Conservation (phyloP, 2,113 vertebrate genomes). For the Rallus limicola region DNA sequence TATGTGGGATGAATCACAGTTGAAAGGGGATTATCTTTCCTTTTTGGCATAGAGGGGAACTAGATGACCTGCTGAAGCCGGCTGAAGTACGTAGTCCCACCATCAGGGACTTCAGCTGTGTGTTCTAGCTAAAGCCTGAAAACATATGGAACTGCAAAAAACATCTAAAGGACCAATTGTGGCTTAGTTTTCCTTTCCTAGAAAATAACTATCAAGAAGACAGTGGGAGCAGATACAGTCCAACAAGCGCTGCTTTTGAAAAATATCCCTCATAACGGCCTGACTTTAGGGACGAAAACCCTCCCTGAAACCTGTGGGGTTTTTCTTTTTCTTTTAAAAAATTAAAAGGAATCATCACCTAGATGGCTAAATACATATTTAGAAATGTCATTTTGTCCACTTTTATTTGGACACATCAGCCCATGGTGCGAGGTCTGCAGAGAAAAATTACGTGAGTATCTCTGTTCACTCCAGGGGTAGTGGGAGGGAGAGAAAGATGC, state of each 20-base stretch:
- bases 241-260: not conserved
- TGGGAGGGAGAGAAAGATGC: not conserved
- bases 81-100: not conserved
- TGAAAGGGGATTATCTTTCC: conserved; percentile 15
- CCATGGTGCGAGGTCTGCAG: not conserved
- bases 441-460: not conserved
- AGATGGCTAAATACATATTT: not conserved
- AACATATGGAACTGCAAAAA: not conserved
- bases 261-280: not conserved
- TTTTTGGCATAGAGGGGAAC: not conserved
- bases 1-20: conserved; percentile 25
- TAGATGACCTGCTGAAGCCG: conserved; percentile 11
- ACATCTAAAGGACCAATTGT: not conserved
- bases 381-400: not conserved
- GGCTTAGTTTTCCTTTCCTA: not conserved
- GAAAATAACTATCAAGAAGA: not conserved
- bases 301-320: not conserved
- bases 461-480: not conserved
- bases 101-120: not conserved
- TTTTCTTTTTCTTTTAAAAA: not conserved
- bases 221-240: not conserved
- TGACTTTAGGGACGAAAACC: not conserved
- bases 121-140: not conserved
- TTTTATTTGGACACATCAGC: not conserved
- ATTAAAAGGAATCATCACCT: not conserved